Evolutionary conservation across 2,113 vertebrate species (phyloP).

Genomic region (Barnardius zonarius): DNA sequence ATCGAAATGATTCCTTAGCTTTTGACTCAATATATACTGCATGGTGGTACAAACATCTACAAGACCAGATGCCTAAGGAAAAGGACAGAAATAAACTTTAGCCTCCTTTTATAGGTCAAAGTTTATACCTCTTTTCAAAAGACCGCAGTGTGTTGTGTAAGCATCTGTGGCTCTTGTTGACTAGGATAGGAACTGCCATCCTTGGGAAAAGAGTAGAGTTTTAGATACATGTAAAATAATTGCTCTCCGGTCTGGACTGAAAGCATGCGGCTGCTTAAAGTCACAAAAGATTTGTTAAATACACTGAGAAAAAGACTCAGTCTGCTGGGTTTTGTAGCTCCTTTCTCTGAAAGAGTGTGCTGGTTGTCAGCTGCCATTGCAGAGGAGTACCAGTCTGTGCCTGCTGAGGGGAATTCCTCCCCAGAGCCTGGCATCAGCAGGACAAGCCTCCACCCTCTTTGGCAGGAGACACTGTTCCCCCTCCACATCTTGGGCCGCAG

Average conservation of each 20-base stretch:
- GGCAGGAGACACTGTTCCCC: not conserved
- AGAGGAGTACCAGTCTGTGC: not conserved
- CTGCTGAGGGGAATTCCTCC: not conserved
- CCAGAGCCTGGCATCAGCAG: not conserved
- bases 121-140: not conserved
- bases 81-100: not conserved
- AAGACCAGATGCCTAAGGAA: not conserved
- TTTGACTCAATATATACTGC: not conserved
- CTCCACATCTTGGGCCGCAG: not conserved
- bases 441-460: not conserved
- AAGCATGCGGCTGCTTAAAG: not conserved
- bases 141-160: not conserved
- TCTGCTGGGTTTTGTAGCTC: not conserved
- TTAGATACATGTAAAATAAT: accelerated
- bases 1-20: not conserved
- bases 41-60: not conserved
- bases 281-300: not conserved
- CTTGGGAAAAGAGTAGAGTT: not conserved
- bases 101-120: not conserved
- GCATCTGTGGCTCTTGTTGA: not conserved
- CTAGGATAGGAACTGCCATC: not conserved
- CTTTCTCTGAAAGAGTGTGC: not conserved
- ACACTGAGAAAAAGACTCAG: not conserved
- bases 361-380: not conserved
- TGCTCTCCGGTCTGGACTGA: not conserved